Evolutionary conservation across 2,888 invertebrate species (phyloP), one percentile per base, ranked within the genome.

Genomic region (Cotesia congregata): DNA sequence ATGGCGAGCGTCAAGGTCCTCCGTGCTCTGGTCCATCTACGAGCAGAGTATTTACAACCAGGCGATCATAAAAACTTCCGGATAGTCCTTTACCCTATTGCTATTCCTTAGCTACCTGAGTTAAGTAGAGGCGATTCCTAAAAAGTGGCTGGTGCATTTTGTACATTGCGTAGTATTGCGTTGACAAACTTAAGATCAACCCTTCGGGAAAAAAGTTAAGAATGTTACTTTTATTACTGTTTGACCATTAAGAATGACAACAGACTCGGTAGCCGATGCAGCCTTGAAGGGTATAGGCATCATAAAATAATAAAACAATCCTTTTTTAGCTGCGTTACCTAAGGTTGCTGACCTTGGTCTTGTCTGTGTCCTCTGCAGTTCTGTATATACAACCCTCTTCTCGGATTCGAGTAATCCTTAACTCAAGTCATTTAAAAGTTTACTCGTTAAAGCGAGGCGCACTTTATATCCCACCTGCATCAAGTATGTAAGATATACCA

Each of bases 1-100:
- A 88, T 83, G 85, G 86, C 82, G 78, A 50, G 50, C 80, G 82
- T 83, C 87, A 88, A 88, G 88, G 88, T 83, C 85, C 80, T 60
- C 60, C 12, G 68, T 67, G 74, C 59, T 62, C 70, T 67, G 69
- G 70, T 65, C 79, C 76, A 78, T 77, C 78, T 76, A 75, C 77
- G 15, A 20, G 12, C n/a, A 12, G 62, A 62, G 15, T n/a, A n/a
- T 62, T 62, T 62, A 17, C 62, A 62, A 62, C 62, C n/a, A 20
- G 17, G 38, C 20, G 38, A 61, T 65, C 61, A 38, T 50, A 65
- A 70, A 70, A 71, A 65, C 71, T 59, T 67, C 67, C 40, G 67
- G 76, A 50, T 20, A 30, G 59, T 67, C 12, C 6, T 67, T 60
- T 30, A 30, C 17, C 30, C 65, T 65, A 30, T 30, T 30, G 30